Base-by-base conservation (phyloP, 92 coral and sea anemone genomes). In the Phenganax subtilis region DNA sequence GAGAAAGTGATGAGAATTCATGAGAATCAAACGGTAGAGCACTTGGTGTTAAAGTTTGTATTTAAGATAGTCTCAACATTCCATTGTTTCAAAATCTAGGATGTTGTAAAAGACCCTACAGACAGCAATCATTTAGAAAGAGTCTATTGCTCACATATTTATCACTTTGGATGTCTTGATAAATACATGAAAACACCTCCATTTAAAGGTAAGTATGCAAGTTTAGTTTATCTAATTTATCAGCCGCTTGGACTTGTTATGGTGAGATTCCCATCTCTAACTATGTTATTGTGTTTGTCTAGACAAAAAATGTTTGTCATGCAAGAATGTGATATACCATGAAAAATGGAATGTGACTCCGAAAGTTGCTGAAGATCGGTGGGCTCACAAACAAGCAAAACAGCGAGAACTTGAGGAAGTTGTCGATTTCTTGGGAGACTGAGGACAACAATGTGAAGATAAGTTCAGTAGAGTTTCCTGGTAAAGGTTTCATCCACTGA, bases 351-450 rank as follows among this genome's bases (percentile, higher is more conserved):
- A 94, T 67, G 84, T 89, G 7, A 91, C 98, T 7, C 98, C 98
- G 4, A 91, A 75, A 74, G 86, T 94, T 25, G 98, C 98, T 29
- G 98, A 94, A 68, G 94, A 92, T 25, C 85, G 98, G 71, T 94
- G 98, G 98, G 94, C 98, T 2, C 98, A 94, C 65, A 93, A 94
- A 55, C 94, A 94, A 65, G 98, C 98, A 56, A 94, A 92, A 81
- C 91, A 92, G 81, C 86, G 98, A 71, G 98, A 94, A 84, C 91
- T 94, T 6, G 88, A 96, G 29, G 98, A 94, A 87, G 98, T 94
- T 52, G 97, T 89, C 59, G 98, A 94, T 91, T 94, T 94, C 83
- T 79, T 94, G 12, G 89, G 88, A 80, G 98, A 94, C 81, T 93
- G 93, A 76, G 37, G 54, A 25, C 47, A 5, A 37, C 47, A 37